phyloP scores from a whole-genome alignment of 30 jellyfish, hydroid and myxozoan species.

The Calvadosia cruxmelitensis region DNA sequence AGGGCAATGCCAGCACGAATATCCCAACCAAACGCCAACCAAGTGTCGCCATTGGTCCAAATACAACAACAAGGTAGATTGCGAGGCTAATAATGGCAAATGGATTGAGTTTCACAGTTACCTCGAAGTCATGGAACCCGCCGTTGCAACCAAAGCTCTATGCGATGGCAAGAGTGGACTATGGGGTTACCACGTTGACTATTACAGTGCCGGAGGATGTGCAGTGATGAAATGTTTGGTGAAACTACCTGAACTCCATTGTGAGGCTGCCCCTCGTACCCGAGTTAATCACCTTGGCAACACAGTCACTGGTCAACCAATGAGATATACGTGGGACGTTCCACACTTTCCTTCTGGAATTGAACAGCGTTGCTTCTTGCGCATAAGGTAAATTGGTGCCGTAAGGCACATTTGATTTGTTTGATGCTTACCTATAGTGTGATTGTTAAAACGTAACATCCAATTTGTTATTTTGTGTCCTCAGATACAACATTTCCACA shows the following conservation, averaged over 20 bases:
- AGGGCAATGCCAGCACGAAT: no score
- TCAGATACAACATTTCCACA: conserved; percentile 86
- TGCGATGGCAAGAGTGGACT: conserved; percentile 22
- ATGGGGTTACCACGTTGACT: conserved; percentile 48
- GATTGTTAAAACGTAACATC: no score
- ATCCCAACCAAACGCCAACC: no score
- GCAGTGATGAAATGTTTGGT: conserved; percentile 43
- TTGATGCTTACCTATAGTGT: background rate
- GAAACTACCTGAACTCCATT: conserved; percentile 57
- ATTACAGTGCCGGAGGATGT: background rate
- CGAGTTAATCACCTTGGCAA: conserved; percentile 94
- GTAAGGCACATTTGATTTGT: no score
- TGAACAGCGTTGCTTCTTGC: conserved; percentile 52
- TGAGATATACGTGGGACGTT: conserved; percentile 50
- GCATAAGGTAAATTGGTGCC: conserved; percentile 87
- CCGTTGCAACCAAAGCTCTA: background rate
- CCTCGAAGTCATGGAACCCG: conserved; percentile 52
- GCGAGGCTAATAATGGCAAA: conserved; percentile 57
- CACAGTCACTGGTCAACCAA: conserved; percentile 52
- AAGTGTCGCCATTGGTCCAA: conserved; percentile 30
- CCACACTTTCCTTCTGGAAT: conserved; percentile 80
- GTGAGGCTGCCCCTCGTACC: conserved; percentile 65
- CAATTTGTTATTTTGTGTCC: background rate
- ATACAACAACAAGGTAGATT: conserved; percentile 57
- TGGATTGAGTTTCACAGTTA: conserved; percentile 70